Percentiles rank a stretch among this genome's conserved stretches.
These are phyloP conservation scores for Choloepus hoffmanni DNA, from an alignment of 2,113 vertebrate species.

Conservation along the genomic window DNA sequence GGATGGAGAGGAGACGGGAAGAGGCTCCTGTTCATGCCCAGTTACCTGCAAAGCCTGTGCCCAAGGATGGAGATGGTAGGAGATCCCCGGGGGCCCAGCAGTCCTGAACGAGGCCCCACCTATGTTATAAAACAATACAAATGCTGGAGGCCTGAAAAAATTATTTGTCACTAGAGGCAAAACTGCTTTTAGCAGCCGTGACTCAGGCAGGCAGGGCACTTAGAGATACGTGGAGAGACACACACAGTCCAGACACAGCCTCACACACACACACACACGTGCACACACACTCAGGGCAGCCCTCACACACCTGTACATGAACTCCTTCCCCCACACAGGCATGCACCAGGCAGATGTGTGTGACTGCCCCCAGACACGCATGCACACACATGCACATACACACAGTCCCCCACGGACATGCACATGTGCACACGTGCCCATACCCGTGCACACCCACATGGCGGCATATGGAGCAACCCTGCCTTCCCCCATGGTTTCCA, in stretches of 20 bases:
- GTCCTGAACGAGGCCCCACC: neutral
- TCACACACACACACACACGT: no score
- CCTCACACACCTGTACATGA: no score
- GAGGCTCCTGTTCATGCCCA: fast-evolving
- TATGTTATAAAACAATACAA: fast-evolving
- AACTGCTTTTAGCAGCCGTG: neutral
- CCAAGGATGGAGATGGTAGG: neutral
- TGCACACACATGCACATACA: neutral
- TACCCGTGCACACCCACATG: neutral
- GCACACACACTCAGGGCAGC: neutral
- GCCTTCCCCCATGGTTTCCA: conserved; percentile 62
- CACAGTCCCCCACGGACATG: neutral
- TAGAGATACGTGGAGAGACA: neutral
- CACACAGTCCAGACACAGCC: neutral
- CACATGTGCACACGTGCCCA: fast-evolving
- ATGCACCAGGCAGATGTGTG: neutral
- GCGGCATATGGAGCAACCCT: conserved; percentile 72
- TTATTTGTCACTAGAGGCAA: neutral
- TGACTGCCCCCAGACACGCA: neutral
- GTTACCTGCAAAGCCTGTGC: neutral
- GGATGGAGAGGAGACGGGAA: neutral
- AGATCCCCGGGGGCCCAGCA: neutral
- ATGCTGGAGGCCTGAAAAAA: neutral
- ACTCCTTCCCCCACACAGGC: no score
- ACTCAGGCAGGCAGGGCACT: neutral